Conservation (phyloP, 2,113 vertebrate species). For the Tupaia chinensis region DNA sequence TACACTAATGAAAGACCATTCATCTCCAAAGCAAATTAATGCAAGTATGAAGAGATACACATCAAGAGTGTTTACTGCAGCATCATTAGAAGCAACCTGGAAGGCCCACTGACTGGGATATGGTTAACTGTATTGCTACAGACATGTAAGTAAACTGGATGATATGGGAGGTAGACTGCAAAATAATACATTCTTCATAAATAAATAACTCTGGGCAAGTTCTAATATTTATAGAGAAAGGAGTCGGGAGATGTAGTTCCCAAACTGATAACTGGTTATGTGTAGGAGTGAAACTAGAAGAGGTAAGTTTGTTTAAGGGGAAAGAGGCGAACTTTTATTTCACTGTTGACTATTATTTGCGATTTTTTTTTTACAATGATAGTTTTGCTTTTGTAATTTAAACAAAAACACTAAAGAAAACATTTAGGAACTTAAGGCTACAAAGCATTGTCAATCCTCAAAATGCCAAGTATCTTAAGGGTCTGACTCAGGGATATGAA, state of each 20-base stretch:
- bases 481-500: not conserved
- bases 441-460: not conserved
- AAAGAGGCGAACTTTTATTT: not conserved
- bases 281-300: not conserved
- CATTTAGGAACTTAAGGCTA: not conserved
- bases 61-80: not conserved
- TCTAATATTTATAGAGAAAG: not conserved
- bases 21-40: not conserved
- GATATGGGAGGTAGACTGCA: not conserved
- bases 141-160: not conserved
- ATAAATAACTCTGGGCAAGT: not conserved
- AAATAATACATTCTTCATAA: not conserved
- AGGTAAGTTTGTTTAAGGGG: not conserved
- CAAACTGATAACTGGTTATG: not conserved
- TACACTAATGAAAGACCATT: not conserved
- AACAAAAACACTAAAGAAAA: not conserved
- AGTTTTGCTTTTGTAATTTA: not conserved
- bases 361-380: not conserved
- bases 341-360: not conserved
- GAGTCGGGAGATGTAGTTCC: not conserved
- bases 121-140: not conserved
- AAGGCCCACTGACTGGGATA: not conserved
- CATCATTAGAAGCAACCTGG: not conserved
- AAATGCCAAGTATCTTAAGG: not conserved
- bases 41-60: not conserved